A percentile compares a stretch with the other conserved stretches of the same genome.
Evolutionary conservation across 2,888 invertebrate genomes (phyloP).

Genomic region (Gerris lacustris): DNA sequence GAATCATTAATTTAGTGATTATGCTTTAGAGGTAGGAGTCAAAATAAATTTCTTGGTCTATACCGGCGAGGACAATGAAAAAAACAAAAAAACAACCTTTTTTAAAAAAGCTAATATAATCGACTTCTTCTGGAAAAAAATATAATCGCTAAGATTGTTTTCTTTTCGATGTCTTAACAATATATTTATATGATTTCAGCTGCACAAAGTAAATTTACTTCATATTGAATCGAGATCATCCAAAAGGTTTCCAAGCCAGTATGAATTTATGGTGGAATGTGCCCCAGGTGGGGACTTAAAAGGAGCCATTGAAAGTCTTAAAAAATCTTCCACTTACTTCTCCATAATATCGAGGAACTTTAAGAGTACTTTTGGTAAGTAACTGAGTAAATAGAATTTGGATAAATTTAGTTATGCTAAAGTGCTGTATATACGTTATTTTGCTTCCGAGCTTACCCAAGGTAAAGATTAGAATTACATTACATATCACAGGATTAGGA

Average conservation of each 20-base stretch:
- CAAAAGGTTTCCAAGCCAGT: conserved; percentile 54
- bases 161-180: not conserved
- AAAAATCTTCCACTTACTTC: conserved; percentile 59
- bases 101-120: too few relatives aligned
- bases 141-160: too few relatives aligned
- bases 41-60: too few relatives aligned
- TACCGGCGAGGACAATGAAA: not conserved
- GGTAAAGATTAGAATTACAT: too few relatives aligned
- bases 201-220: conserved; percentile 58
- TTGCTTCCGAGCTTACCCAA: too few relatives aligned
- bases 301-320: conserved; percentile 60
- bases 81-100: not conserved
- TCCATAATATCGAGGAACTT: conserved; percentile 81
- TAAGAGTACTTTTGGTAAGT: conserved; percentile 59
- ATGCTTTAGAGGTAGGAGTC: too few relatives aligned
- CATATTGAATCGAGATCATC: conserved; percentile 93
- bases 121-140: too few relatives aligned
- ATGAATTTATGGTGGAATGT: conserved; percentile 92
- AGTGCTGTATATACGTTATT: too few relatives aligned
- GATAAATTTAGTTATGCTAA: too few relatives aligned
- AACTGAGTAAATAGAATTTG: not conserved
- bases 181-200: conserved; percentile 31
- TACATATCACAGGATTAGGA: too few relatives aligned
- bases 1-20: too few relatives aligned
- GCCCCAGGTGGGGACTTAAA: conserved; percentile 58